Percentiles rank a stretch among this genome's conserved stretches.
These are phyloP conservation scores for Phytoseiulus persimilis DNA, from an alignment of 2,888 invertebrate genomes.

Conservation along the genomic window DNA sequence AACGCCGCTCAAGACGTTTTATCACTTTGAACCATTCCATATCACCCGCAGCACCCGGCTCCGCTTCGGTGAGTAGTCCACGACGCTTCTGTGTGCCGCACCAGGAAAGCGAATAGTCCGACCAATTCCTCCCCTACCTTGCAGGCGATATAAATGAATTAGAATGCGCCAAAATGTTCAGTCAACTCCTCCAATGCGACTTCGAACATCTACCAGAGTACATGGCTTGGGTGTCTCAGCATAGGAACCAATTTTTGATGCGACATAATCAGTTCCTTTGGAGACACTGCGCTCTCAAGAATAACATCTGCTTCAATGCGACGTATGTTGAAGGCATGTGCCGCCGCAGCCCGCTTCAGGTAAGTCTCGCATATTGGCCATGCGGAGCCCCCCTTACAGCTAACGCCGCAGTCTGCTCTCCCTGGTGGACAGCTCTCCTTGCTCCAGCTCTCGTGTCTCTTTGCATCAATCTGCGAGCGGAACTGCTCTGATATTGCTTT, in stretches of 20 bases:
- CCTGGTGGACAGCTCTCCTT: too few species aligned
- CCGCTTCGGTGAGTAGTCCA: not conserved
- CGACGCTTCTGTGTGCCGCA: not conserved
- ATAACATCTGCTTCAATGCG: conserved; percentile 61
- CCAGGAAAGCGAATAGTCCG: conserved; percentile 62
- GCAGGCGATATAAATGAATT: conserved; percentile 10
- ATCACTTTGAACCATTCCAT: conserved; percentile 80
- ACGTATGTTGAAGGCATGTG: conserved; percentile 47
- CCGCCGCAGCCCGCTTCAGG: conserved; percentile 43
- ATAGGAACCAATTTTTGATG: conserved; percentile 59
- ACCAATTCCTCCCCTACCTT: conserved; percentile 48
- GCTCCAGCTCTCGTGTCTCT: too few species aligned
- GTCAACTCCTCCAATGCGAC: conserved; percentile 43
- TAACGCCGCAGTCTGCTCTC: too few species aligned
- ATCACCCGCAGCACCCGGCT: conserved; percentile 19
- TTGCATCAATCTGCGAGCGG: too few species aligned
- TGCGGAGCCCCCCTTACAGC: not conserved
- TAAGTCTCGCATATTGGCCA: conserved; percentile 25
- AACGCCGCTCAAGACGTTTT: conserved; percentile 73
- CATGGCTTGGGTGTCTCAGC: conserved; percentile 44
- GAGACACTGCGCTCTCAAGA: conserved; percentile 65
- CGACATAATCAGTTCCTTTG: conserved; percentile 75
- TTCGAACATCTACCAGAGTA: conserved; percentile 43
- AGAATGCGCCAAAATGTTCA: conserved; percentile 43
- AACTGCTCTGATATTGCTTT: too few species aligned